Conservation (phyloP, 2,888 invertebrate genomes). For the Geotrupes spiniger region DNA sequence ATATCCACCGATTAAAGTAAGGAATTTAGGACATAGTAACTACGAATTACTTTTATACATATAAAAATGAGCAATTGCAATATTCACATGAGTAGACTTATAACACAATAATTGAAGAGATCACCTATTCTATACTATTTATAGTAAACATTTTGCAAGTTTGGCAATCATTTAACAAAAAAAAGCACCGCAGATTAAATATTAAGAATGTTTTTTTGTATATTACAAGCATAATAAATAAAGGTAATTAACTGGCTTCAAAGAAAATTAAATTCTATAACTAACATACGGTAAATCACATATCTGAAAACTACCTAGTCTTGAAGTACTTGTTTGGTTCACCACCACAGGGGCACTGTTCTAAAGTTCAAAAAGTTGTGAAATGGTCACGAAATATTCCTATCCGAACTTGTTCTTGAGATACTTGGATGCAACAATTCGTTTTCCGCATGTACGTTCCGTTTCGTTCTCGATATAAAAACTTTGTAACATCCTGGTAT, state of each 20-base stretch:
- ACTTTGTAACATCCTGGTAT: slow-evolving; percentile 73
- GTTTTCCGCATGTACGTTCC: slow-evolving; percentile 74
- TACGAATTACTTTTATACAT: neutral
- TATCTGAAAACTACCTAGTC: slow-evolving; percentile 37
- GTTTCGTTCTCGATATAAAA: slow-evolving; percentile 74
- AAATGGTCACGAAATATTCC: slow-evolving; percentile 46
- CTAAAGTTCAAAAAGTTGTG: slow-evolving; percentile 42
- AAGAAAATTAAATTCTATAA: slow-evolving; percentile 37
- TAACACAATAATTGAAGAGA: slow-evolving; percentile 36
- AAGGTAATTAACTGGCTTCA: slow-evolving; percentile 44
- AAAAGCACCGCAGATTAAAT: slow-evolving; percentile 21
- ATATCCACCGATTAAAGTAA: slow-evolving; percentile 6
- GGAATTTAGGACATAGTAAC: slow-evolving; percentile 3
- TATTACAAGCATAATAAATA: slow-evolving; percentile 37
- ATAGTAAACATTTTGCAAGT: slow-evolving; percentile 37
- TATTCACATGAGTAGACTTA: slow-evolving; percentile 33
- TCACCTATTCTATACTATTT: slow-evolving; percentile 43
- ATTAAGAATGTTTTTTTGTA: slow-evolving; percentile 20
- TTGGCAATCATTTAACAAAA: slow-evolving; percentile 27
- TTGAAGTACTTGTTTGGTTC: slow-evolving; percentile 24
- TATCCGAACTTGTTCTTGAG: slow-evolving; percentile 42
- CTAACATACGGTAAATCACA: slow-evolving; percentile 46
- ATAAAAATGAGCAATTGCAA: slow-evolving; percentile 44
- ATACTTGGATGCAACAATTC: slow-evolving; percentile 54
- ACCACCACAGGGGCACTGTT: slow-evolving; percentile 49